phyloP scores from a whole-genome alignment of 2,888 invertebrate genomes.

The Notodonta ziczac region DNA sequence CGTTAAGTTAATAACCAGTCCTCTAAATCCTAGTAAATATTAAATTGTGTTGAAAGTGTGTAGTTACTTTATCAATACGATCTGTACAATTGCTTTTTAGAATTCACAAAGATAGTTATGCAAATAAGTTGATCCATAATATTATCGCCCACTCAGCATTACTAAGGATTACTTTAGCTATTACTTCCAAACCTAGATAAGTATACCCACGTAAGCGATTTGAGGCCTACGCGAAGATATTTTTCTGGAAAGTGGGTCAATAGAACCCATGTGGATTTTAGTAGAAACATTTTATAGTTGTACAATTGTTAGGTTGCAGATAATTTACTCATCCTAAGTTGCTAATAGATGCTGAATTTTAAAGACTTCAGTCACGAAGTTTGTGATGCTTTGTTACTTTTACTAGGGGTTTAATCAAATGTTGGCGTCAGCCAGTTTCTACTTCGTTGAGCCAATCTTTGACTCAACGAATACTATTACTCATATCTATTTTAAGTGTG shows the following conservation, averaged over 20 bases:
- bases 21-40: too few relatives aligned
- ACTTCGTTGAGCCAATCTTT: neutral
- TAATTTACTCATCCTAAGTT: too few relatives aligned
- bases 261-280: neutral
- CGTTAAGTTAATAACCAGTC: too few relatives aligned
- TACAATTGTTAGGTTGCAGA: too few relatives aligned
- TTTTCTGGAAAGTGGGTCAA: constrained; percentile 3
- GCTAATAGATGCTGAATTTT: too few relatives aligned
- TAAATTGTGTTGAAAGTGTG: too few relatives aligned
- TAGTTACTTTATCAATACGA: neutral
- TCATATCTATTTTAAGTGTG: constrained; percentile 3
- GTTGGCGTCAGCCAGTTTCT: neutral
- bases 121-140: neutral
- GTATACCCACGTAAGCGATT: constrained; percentile 1
- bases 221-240: constrained; percentile 1
- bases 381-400: neutral
- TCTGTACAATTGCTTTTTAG: neutral
- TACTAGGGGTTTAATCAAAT: neutral
- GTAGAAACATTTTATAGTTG: neutral
- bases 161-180: constrained; percentile 1
- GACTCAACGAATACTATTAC: too few relatives aligned
- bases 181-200: neutral
- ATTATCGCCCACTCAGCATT: constrained; percentile 3
- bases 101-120: neutral
- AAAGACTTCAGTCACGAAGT: neutral